These are phyloP conservation scores for Propithecus perrieri DNA, from an alignment of 2,797 vertebrate species.

Conservation along the genomic window DNA sequence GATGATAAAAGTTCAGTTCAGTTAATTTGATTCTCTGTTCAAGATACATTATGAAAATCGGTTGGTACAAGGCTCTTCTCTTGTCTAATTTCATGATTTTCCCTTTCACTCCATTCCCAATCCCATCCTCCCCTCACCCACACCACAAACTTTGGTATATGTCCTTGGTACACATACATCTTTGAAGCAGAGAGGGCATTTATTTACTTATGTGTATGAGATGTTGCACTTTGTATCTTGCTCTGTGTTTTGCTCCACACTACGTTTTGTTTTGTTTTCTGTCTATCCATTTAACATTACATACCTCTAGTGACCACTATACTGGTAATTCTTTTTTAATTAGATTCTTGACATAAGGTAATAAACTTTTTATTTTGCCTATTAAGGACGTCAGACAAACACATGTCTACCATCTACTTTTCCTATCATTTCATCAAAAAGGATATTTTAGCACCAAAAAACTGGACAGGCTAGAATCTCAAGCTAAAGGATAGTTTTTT, in stretches of 20 bases:
- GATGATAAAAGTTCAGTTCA: not conserved
- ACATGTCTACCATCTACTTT: slow-evolving; percentile 1
- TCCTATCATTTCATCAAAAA: slow-evolving; percentile 7
- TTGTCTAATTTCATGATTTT: not conserved
- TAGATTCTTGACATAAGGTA: slow-evolving; percentile 11
- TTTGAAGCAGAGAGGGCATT: not conserved
- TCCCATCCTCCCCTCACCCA: not conserved
- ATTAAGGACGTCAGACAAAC: slow-evolving; percentile 16
- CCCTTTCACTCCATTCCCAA: not conserved
- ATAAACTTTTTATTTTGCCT: slow-evolving; percentile 43
- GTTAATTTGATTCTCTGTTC: not conserved
- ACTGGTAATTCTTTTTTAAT: not conserved
- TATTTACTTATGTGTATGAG: not conserved
- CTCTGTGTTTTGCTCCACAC: not conserved
- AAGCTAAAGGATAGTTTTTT: not conserved
- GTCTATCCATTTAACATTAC: not conserved
- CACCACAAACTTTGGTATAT: too few species aligned
- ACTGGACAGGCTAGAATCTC: not conserved
- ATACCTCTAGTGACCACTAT: not conserved
- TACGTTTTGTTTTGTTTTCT: not conserved
- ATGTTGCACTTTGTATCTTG: not conserved
- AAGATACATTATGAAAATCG: not conserved
- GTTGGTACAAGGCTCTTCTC: not conserved
- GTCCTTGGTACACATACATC: not conserved
- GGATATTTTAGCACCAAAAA: not conserved